Evolutionary conservation across 2,113 vertebrate species (phyloP), one percentile per base, ranked within the genome.

Genomic region (Equus quagga): DNA sequence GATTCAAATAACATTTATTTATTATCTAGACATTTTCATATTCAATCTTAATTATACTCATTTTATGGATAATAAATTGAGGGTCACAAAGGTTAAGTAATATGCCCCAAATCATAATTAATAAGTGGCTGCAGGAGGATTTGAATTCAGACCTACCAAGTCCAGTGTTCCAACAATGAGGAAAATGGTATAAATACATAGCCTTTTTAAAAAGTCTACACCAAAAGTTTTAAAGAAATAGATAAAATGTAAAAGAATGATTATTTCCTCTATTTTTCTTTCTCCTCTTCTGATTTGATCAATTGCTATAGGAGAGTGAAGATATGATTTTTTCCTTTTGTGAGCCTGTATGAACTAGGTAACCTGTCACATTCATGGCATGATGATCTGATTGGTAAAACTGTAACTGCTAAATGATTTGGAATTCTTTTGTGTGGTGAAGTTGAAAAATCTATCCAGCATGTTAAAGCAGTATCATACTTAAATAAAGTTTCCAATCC

Each of bases 51-150:
- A 85, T 90, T 81, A 76, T 76, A 64, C 15, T 92, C 44, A 49
- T 72, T 76, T 86, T 56, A 64, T 58, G 65, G 60, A 93, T 78
- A 49, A 83, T 54, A 69, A 96, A 83, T 12, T 72, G 41, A 89
- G 26, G 80, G n/a, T 91, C 76, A 95, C 33, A 83, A 93, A 96
- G 36, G 70, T 83, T 82, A 95, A 86, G 13, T 41, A 86, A 62
- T 23, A 6, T 72, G 44, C 12, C 10, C 3, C 54, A 88, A 56
- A 90, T 72, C 49, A 72, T 51, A 64, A 60, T 51, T 67, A 92
- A 46, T 56, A 65, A 64, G 8, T 12, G 31, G 67, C 36, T 72
- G 36, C 54, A 86, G 5, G 60, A 93, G 13, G 56, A 83, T 44
- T 0, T 91, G 75, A 87, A 95, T 78, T 89, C 33, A 60, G 21